A percentile compares a stretch with the other conserved stretches of the same genome.
Conservation (phyloP, 2,797 vertebrate genomes). For the Siniperca obscura region DNA sequence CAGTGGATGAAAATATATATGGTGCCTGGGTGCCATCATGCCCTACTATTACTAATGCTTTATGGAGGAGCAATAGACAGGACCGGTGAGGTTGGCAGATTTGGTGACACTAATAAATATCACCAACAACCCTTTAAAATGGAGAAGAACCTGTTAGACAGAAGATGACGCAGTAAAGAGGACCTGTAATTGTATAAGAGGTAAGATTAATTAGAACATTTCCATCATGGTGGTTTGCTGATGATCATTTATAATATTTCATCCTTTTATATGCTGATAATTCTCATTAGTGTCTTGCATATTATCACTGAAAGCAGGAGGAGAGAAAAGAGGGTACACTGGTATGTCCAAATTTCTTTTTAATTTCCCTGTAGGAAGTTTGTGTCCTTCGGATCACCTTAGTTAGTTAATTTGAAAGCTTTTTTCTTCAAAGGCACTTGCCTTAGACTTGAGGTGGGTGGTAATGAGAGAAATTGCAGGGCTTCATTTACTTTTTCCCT, state of each 20-base stretch:
- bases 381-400: constrained; percentile 67
- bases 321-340: not conserved
- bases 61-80: not conserved
- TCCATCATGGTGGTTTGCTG: not conserved
- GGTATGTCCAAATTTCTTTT: constrained; percentile 29
- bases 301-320: constrained; percentile 31
- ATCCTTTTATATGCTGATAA: constrained; percentile 1
- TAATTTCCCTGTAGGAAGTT: constrained; percentile 34
- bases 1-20: not conserved
- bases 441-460: constrained; percentile 49
- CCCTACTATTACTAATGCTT: not conserved
- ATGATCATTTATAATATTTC: not conserved
- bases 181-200: not conserved
- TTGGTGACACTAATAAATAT: not conserved
- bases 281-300: constrained; percentile 23
- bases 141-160: not conserved
- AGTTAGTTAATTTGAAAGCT: constrained; percentile 52
- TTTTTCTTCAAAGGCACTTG: constrained; percentile 62
- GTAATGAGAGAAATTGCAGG: constrained; percentile 68
- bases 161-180: not conserved
- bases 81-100: not conserved
- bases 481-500: constrained; percentile 58
- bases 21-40: not conserved
- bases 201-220: constrained; percentile 2
- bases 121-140: not conserved